phyloP scores from a whole-genome alignment of 1,140 invertebrate species.

The Pinna nobilis region DNA sequence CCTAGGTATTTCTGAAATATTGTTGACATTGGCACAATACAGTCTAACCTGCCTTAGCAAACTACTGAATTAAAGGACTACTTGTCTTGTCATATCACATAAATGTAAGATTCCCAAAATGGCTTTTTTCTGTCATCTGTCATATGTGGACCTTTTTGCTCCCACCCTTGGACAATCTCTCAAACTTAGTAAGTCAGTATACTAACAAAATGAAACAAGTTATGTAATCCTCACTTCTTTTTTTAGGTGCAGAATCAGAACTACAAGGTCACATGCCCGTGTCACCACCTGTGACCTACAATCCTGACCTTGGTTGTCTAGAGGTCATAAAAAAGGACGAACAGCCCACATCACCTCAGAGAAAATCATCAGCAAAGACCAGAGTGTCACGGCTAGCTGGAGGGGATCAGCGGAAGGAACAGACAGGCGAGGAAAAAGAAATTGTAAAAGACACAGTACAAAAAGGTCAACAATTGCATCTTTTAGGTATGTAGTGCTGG shows the following conservation, averaged over 20 bases:
- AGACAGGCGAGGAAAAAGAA: neutral
- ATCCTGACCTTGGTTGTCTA: slow-evolving; percentile 54
- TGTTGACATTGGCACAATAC: too few relatives aligned
- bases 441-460: slow-evolving; percentile 1
- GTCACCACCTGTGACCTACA: slow-evolving; percentile 55
- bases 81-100: too few relatives aligned
- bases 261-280: slow-evolving; percentile 57
- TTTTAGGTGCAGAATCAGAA: slow-evolving; percentile 47
- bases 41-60: too few relatives aligned
- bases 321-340: slow-evolving; percentile 39
- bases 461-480: slow-evolving; percentile 14
- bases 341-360: slow-evolving; percentile 17
- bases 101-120: too few relatives aligned
- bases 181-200: too few relatives aligned
- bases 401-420: neutral
- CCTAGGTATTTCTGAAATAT: too few relatives aligned
- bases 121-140: too few relatives aligned
- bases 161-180: too few relatives aligned
- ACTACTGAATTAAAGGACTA: too few relatives aligned
- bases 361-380: slow-evolving; percentile 25
- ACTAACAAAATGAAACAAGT: too few relatives aligned
- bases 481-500: slow-evolving; percentile 1
- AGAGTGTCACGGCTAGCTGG: slow-evolving; percentile 1
- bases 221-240: too few relatives aligned
- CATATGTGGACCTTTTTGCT: too few relatives aligned